Evolutionary conservation across 2,888 invertebrate genomes (phyloP).

Genomic region (Nomada flava): DNA sequence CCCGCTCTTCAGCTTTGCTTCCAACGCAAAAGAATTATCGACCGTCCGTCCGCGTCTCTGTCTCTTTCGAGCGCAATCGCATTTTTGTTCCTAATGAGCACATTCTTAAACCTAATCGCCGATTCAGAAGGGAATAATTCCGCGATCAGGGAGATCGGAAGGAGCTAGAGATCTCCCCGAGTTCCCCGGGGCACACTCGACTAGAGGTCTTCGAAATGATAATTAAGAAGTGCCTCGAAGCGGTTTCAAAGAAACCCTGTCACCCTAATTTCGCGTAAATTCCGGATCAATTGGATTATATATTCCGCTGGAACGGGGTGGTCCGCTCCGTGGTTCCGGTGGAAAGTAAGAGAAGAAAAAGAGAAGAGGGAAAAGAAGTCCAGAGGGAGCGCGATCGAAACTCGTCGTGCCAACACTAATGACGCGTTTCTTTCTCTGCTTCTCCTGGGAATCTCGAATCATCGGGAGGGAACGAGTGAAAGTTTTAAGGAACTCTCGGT

Average conservation of each 20-base stretch:
- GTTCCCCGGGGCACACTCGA: no score
- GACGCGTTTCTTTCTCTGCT: slow-evolving; percentile 39
- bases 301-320: background rate
- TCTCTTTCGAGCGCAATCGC: background rate
- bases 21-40: slow-evolving; percentile 6
- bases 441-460: slow-evolving; percentile 27
- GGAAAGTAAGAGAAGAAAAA: background rate
- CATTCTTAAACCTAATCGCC: background rate
- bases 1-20: background rate
- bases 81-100: background rate
- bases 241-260: slow-evolving; percentile 2
- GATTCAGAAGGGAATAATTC: background rate
- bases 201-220: background rate
- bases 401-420: slow-evolving; percentile 37
- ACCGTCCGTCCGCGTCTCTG: background rate
- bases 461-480: slow-evolving; percentile 6
- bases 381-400: slow-evolving; percentile 36
- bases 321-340: background rate
- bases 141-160: background rate
- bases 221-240: slow-evolving; percentile 20
- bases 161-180: background rate
- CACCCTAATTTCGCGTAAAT: background rate
- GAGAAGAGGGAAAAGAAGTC: slow-evolving; percentile 1
- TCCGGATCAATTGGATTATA: slow-evolving; percentile 27
- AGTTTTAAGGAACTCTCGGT: slow-evolving; percentile 39